Conservation (phyloP, 2,888 invertebrate species). For the Drosophila antonietae region DNA sequence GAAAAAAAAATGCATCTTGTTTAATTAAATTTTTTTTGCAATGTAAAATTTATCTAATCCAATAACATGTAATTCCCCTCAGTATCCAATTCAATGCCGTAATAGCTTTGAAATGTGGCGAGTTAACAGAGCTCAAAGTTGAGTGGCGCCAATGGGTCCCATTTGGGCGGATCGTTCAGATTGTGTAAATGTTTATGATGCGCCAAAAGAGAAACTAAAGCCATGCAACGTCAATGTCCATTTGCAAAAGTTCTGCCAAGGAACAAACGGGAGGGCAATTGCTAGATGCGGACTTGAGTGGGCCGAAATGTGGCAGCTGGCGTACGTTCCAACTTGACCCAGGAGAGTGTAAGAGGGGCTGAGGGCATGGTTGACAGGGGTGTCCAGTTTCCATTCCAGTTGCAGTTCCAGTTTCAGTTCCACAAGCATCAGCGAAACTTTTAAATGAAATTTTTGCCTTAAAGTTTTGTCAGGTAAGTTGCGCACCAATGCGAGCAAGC, state of each 20-base stretch:
- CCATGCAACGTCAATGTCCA: constrained; percentile 72
- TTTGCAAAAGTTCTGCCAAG: constrained; percentile 71
- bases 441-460: constrained; percentile 80
- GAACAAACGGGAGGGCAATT: constrained; percentile 37
- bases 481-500: constrained; percentile 44
- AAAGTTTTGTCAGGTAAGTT: constrained; percentile 76
- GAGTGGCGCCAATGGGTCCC: constrained; percentile 18
- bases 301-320: constrained; percentile 69
- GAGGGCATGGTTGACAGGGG: not conserved
- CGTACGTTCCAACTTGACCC: constrained; percentile 40
- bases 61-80: constrained; percentile 1
- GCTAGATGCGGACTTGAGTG: not conserved
- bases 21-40: not conserved
- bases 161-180: constrained; percentile 47
- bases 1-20: not conserved
- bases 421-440: constrained; percentile 60
- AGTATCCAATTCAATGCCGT: constrained; percentile 7
- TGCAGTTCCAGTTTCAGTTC: constrained; percentile 20
- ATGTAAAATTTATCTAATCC: not conserved
- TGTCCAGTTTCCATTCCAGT: constrained; percentile 16
- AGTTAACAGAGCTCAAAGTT: constrained; percentile 10
- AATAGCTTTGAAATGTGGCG: constrained; percentile 49
- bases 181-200: constrained; percentile 65
- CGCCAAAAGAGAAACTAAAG: constrained; percentile 46
- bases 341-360: not conserved